A percentile compares a stretch with the other conserved stretches of the same genome.
Conservation (phyloP, 1,140 invertebrate genomes). For the Octopus sinensis region DNA sequence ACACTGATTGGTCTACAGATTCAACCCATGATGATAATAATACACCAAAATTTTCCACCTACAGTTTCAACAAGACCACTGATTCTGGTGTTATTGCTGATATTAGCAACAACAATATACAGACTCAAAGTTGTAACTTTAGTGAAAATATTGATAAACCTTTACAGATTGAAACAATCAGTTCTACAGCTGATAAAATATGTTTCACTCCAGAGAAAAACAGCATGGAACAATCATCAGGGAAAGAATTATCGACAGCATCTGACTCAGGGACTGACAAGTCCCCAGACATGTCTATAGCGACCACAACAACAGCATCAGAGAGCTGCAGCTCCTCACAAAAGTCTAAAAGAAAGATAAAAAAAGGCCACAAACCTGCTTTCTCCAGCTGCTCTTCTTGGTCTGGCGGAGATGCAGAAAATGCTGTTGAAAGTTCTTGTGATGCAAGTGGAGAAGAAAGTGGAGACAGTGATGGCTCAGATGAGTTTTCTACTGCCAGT, state of each 20-base stretch:
- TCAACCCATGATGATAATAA: neutral
- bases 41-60: neutral
- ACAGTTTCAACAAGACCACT: neutral
- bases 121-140: neutral
- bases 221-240: neutral
- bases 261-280: neutral
- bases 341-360: neutral
- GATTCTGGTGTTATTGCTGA: conserved; percentile 7
- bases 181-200: neutral
- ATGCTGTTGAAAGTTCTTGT: conserved; percentile 60
- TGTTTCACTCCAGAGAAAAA: too few relatives aligned
- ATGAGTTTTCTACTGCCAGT: conserved; percentile 38
- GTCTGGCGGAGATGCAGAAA: neutral
- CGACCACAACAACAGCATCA: neutral
- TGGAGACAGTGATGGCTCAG: conserved; percentile 33
- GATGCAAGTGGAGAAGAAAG: conserved; percentile 87
- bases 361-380: neutral
- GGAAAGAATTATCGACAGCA: neutral
- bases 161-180: neutral
- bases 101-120: conserved; percentile 1
- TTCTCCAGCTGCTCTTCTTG: conserved; percentile 5
- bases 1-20: conserved; percentile 17
- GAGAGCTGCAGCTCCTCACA: neutral
- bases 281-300: conserved; percentile 2
- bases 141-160: neutral